phyloP scores from a whole-genome alignment of 2,797 vertebrate species.

The Euthynnus affinis region DNA sequence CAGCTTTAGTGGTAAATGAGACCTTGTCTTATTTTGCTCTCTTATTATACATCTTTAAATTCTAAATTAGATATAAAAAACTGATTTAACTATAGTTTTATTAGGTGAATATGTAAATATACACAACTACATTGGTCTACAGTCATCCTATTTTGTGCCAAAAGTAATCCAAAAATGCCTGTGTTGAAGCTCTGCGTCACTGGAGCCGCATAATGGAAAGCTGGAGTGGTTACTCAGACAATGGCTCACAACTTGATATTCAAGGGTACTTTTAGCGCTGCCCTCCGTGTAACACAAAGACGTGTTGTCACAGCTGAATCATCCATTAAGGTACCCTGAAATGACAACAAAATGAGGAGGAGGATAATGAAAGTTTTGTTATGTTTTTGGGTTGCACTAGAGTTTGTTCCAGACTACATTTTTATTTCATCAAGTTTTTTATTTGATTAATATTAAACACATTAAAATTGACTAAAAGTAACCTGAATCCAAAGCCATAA shows the following conservation, averaged over 20 bases:
- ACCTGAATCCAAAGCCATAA: slow-evolving; percentile 9
- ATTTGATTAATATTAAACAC: background rate
- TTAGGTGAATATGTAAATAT: background rate
- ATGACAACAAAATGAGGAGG: background rate
- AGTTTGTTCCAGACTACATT: background rate
- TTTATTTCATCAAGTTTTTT: background rate
- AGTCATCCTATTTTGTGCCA: background rate
- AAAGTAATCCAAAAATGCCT: slow-evolving; percentile 9
- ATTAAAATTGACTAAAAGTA: background rate
- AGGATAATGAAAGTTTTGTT: background rate
- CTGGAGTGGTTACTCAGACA: background rate
- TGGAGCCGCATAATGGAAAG: background rate
- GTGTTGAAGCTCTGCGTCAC: background rate
- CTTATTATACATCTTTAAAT: background rate
- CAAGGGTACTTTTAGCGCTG: background rate
- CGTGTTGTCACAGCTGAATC: background rate
- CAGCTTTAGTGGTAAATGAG: background rate
- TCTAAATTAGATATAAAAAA: background rate
- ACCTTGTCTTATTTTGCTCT: background rate
- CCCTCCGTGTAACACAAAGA: background rate
- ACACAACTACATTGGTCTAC: background rate
- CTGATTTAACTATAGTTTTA: background rate
- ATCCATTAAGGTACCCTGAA: background rate
- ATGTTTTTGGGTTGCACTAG: background rate
- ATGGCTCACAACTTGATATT: background rate